Conservation (phyloP, 2,888 invertebrate species). For the Caenorhabditis doughertyi region DNA sequence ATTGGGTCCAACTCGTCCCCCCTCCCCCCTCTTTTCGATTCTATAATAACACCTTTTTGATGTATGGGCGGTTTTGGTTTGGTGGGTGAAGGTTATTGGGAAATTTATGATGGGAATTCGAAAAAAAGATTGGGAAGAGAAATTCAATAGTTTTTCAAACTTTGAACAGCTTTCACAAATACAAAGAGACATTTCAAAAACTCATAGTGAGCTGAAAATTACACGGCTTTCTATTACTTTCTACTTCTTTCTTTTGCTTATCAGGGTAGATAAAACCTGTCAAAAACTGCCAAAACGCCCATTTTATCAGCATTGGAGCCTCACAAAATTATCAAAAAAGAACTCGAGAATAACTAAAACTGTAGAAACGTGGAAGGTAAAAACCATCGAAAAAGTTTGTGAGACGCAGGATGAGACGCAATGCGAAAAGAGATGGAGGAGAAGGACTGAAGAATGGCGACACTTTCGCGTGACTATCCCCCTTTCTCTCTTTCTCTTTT, state of each 20-base stretch:
- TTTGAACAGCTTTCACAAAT: too few species aligned
- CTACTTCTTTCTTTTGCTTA: background rate
- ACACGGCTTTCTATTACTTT: background rate
- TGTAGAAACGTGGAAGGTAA: background rate
- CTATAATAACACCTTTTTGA: slow-evolving; percentile 34
- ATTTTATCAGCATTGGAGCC: background rate
- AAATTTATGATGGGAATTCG: background rate
- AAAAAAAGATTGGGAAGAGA: background rate
- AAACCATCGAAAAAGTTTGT: background rate
- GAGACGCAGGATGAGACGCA: slow-evolving; percentile 13
- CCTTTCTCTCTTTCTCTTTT: slow-evolving; percentile 1
- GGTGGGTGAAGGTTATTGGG: background rate
- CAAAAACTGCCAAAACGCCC: background rate
- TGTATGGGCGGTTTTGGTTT: background rate
- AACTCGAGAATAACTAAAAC: background rate
- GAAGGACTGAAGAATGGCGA: background rate
- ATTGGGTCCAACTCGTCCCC: background rate
- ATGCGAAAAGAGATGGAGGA: background rate
- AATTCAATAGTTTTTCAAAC: too few species aligned
- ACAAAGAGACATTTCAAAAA: background rate
- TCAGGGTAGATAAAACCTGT: background rate
- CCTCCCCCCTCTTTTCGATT: background rate
- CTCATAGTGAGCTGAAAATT: too few species aligned
- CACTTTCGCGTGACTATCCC: slow-evolving; percentile 36
- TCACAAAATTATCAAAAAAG: background rate